These are phyloP conservation scores for Cottus gobio DNA, from an alignment of 2,113 vertebrate genomes.

Conservation along the genomic window DNA sequence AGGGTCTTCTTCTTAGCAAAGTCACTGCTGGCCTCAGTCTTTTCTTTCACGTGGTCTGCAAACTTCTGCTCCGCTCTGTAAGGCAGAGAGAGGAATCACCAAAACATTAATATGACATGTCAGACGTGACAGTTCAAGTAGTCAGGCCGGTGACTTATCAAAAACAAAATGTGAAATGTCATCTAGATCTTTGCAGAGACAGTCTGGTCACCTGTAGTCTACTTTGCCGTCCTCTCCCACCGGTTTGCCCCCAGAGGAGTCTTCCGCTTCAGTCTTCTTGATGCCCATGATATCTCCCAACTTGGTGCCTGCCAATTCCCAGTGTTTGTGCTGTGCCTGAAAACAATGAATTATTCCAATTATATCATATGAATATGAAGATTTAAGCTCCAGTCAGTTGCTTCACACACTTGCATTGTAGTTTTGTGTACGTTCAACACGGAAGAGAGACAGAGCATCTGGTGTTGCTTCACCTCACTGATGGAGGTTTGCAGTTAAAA, in stretches of 20 bases:
- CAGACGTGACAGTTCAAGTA: background rate
- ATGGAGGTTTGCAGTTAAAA: conserved; percentile 9
- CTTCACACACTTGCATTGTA: background rate
- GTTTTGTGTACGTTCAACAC: background rate
- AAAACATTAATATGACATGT: background rate
- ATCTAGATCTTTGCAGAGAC: background rate
- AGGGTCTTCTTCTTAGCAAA: conserved; percentile 96
- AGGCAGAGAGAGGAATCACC: background rate
- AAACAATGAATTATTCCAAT: conserved; percentile 38
- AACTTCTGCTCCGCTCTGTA: conserved; percentile 96
- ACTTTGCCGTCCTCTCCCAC: conserved; percentile 94
- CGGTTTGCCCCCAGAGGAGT: conserved; percentile 76
- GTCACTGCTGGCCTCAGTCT: conserved; percentile 94
- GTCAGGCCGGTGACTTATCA: background rate
- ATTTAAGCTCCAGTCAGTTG: background rate
- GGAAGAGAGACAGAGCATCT: background rate
- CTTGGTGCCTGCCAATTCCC: conserved; percentile 98
- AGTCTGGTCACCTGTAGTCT: conserved; percentile 90
- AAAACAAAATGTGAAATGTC: background rate
- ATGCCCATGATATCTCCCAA: conserved; percentile 98
- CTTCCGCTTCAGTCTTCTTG: conserved; percentile 91
- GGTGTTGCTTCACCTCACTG: conserved; percentile 6
- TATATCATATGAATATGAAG: background rate
- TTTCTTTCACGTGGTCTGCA: conserved; percentile 98
- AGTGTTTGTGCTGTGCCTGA: conserved; percentile 98